Evolutionary conservation across 2,797 vertebrate species (phyloP).

Genomic region (Diplodus puntazzo): DNA sequence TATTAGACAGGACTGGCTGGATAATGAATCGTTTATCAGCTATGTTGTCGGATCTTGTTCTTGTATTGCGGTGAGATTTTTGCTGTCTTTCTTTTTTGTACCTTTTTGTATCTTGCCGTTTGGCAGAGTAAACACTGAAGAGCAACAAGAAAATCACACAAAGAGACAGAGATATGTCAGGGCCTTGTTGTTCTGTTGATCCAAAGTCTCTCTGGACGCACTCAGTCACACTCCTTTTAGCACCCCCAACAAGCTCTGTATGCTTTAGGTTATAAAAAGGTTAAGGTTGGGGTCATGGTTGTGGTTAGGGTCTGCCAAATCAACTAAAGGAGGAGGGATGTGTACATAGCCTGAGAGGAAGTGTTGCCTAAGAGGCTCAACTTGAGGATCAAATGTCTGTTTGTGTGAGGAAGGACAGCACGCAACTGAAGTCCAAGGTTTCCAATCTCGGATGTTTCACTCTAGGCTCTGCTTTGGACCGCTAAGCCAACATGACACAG

Average conservation of each 20-base stretch:
- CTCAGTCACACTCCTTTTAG: constrained; percentile 26
- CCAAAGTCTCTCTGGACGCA: constrained; percentile 15
- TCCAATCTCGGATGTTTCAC: constrained; percentile 19
- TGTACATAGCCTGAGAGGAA: constrained; percentile 42
- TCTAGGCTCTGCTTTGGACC: not conserved
- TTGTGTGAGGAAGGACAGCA: constrained; percentile 23
- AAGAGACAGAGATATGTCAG: not conserved
- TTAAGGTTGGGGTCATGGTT: constrained; percentile 13
- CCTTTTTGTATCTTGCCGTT: not conserved
- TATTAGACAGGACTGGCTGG: constrained; percentile 1
- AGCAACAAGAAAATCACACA: not conserved
- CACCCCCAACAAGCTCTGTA: not conserved
- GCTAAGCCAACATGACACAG: constrained; percentile 16
- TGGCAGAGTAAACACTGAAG: not conserved
- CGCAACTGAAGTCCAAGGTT: constrained; percentile 21
- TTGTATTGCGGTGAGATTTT: not conserved
- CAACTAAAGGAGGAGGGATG: constrained; percentile 11
- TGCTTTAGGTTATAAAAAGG: constrained; percentile 26
- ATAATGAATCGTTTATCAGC: constrained; percentile 1
- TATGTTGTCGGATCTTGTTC: not conserved
- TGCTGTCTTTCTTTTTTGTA: not conserved
- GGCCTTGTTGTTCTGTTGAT: constrained; percentile 7
- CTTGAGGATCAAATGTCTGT: constrained; percentile 56
- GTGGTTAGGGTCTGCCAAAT: constrained; percentile 26
- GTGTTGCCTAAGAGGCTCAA: constrained; percentile 42